Evolutionary conservation across 2,113 vertebrate species (phyloP).

Genomic region (Vicugna pacos): DNA sequence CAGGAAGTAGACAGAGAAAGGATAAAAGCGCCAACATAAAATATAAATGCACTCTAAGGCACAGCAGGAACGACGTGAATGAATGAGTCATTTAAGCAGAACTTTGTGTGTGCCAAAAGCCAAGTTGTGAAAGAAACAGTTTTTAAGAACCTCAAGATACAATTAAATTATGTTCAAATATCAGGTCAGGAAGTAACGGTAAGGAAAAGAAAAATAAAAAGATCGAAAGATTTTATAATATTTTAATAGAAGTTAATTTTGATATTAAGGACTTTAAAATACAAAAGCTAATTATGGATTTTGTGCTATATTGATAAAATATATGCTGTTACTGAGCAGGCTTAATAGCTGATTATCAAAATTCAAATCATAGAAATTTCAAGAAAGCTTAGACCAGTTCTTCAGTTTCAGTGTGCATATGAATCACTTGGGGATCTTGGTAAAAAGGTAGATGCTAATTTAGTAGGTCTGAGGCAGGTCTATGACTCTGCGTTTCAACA

Average conservation of each 20-base stretch:
- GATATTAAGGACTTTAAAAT: constrained; percentile 17
- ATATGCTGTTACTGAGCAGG: not conserved
- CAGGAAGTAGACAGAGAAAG: constrained; percentile 55
- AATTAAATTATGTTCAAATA: constrained; percentile 41
- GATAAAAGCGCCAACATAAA: constrained; percentile 39
- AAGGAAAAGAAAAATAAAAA: not conserved
- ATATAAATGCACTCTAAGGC: constrained; percentile 54
- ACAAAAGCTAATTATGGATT: not conserved
- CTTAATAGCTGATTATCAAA: not conserved
- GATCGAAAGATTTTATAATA: not conserved
- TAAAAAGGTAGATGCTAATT: not conserved
- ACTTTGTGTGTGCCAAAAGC: not conserved
- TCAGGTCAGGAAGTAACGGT: constrained; percentile 5
- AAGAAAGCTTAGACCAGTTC: not conserved
- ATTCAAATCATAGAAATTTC: not conserved
- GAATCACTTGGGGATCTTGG: not conserved
- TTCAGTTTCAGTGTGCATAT: not conserved
- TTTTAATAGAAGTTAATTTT: constrained; percentile 1
- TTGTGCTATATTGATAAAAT: not conserved
- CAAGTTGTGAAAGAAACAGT: constrained; percentile 45
- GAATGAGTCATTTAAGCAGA: constrained; percentile 67
- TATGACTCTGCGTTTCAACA: not conserved
- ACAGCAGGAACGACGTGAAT: constrained; percentile 30
- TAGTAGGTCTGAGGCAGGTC: not conserved
- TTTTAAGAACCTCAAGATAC: constrained; percentile 56